These are phyloP conservation scores for Flexamia atlantica DNA, from an alignment of 2,888 invertebrate genomes.

Conservation along the genomic window DNA sequence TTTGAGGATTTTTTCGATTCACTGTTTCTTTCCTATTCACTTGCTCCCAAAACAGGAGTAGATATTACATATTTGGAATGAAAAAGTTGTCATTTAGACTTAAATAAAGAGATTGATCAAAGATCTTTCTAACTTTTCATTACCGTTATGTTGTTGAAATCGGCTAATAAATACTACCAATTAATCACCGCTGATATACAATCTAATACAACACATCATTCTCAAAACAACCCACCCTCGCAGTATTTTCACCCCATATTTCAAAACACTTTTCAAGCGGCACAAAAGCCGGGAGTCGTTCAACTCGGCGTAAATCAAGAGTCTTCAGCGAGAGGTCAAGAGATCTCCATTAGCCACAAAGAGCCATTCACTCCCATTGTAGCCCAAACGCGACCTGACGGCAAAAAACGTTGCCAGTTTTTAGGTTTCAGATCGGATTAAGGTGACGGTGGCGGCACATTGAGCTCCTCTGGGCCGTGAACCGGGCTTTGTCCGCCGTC, in stretches of 20 bases:
- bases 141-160: too few species aligned
- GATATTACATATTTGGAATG: too few species aligned
- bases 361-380: constrained; percentile 28
- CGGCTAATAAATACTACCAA: neutral
- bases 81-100: too few species aligned
- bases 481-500: constrained; percentile 25
- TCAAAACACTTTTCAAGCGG: neutral
- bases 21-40: too few species aligned
- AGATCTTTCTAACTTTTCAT: too few species aligned
- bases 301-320: constrained; percentile 17
- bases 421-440: constrained; percentile 52
- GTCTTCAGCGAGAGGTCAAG: constrained; percentile 38
- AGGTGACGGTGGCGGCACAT: constrained; percentile 39
- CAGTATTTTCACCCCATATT: neutral
- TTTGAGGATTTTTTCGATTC: too few species aligned
- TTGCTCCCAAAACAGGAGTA: too few species aligned
- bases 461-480: constrained; percentile 22
- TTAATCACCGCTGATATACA: neutral
- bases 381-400: constrained; percentile 48
- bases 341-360: constrained; percentile 45
- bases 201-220: too few species aligned
- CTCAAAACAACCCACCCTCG: neutral
- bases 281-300: neutral
- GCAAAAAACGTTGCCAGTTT: constrained; percentile 55
- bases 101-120: too few species aligned